Base-by-base conservation (phyloP, 1,140 invertebrate species). In the Scaptomyza pallida region DNA sequence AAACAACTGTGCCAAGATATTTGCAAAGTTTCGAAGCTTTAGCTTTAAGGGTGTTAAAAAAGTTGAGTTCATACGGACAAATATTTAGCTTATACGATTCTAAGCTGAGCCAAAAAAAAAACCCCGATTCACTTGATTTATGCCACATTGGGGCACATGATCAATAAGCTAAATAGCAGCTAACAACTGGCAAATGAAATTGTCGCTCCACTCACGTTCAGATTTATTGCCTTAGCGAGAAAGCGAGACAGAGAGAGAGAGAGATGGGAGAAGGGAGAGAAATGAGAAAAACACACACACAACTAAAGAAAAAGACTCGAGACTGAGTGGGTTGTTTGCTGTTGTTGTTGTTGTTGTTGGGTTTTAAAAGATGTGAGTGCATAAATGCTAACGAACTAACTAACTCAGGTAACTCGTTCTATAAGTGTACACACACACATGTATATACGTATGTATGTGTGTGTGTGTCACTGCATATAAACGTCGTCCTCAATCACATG, bases 351-450 rank as follows among this genome's bases (percentile, higher is more conserved):
- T 30, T 30, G 26, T 30, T 30, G 26, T 30, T 30, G 5, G 26
- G 40, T 17, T 40, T 12, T 4, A 5, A 21, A 4, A 5, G 64
- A 52, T 33, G 57, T 67, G 67, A 83, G 75, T 85, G 79, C 76
- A 83, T 83, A 83, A 83, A 83, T 83, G 80, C 80, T 83, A 83
- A 83, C 80, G 80, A 83, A 83, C 80, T 83, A 83, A 83, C 80
- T 83, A 85, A 83, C 80, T 77, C 80, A 79, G 59, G 79, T 64
- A 74, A 82, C 81, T 72, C 55, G 65, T 37, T 61, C 50, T 50
- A 61, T 44, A 60, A 35, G 43, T 60, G 26, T 41, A 26, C 23
- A 26, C 4, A 26, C 23, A 26, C 51, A 5, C 45, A 15, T 56
- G 33, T 54, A 8, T 37, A n/a, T 61, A 19, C 50, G 40, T 43